Evolutionary conservation across 1,140 invertebrate species (phyloP).

Genomic region (Stegodyphus mimosarum): DNA sequence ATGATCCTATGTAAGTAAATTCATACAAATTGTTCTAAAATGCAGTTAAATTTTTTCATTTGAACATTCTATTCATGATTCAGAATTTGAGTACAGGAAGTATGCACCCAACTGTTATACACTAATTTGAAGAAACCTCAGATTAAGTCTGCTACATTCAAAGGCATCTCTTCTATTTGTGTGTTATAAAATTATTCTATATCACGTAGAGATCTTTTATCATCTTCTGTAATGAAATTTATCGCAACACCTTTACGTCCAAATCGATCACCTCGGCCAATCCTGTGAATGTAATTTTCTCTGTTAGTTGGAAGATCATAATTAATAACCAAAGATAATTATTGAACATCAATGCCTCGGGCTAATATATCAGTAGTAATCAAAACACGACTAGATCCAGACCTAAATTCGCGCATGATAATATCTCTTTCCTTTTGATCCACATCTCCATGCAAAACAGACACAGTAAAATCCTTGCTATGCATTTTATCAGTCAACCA

Average conservation of each 20-base stretch:
- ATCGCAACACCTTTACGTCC: slow-evolving; percentile 99
- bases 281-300: slow-evolving; percentile 80
- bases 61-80: slow-evolving; percentile 37
- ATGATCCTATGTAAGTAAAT: background rate
- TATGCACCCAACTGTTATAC: slow-evolving; percentile 56
- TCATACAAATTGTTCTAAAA: slow-evolving; percentile 40
- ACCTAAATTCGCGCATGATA: slow-evolving; percentile 74
- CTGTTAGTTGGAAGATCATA: slow-evolving; percentile 74
- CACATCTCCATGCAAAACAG: slow-evolving; percentile 99
- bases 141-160: slow-evolving; percentile 98
- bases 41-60: slow-evolving; percentile 7
- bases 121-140: slow-evolving; percentile 70
- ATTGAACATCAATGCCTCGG: slow-evolving; percentile 75
- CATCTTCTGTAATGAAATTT: slow-evolving; percentile 97
- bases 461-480: slow-evolving; percentile 95
- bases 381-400: slow-evolving; percentile 74
- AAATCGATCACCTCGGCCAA: slow-evolving; percentile 99
- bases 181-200: slow-evolving; percentile 99
- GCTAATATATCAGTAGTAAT: slow-evolving; percentile 75
- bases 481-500: slow-evolving; percentile 97
- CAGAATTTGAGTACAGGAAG: slow-evolving; percentile 51
- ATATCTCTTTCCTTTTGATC: slow-evolving; percentile 95
- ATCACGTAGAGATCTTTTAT: slow-evolving; percentile 92
- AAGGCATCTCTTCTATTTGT: slow-evolving; percentile 98
- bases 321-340: slow-evolving; percentile 76